Conservation (phyloP, 2,888 invertebrate genomes). For the Cryptosula pallasiana region DNA sequence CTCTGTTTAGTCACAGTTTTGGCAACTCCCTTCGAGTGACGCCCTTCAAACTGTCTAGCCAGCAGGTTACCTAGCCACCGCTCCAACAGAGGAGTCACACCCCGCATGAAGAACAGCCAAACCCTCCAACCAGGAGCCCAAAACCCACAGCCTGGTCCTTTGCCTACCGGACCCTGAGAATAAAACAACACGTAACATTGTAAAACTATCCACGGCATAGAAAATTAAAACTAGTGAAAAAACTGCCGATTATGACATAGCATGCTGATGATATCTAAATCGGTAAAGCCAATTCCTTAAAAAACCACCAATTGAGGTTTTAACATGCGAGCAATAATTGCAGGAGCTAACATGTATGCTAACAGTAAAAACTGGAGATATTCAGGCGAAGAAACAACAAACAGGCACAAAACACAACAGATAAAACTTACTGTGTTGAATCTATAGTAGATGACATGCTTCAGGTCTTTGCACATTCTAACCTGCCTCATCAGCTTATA, state of each 20-base stretch:
- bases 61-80: conserved; percentile 98
- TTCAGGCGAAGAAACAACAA: no score
- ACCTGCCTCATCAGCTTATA: conserved; percentile 98
- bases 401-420: no score
- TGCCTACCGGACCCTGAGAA: conserved; percentile 95
- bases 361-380: no score
- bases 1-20: conserved; percentile 99
- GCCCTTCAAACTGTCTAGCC: conserved; percentile 96
- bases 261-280: no score
- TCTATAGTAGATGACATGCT: conserved; percentile 97
- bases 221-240: no score
- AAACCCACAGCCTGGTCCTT: conserved; percentile 96
- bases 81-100: conserved; percentile 94
- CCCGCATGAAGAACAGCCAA: conserved; percentile 99
- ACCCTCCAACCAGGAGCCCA: conserved; percentile 99
- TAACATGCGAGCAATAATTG: no score
- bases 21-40: conserved; percentile 98
- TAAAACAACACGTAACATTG: no score
- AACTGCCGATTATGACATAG: no score
- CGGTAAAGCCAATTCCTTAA: no score
- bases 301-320: no score
- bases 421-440: conserved; percentile 80
- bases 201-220: no score
- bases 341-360: no score
- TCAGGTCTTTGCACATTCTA: conserved; percentile 99